Evolutionary conservation across 1,140 invertebrate species (phyloP).

Genomic region (Lepeophtheirus salmonis): DNA sequence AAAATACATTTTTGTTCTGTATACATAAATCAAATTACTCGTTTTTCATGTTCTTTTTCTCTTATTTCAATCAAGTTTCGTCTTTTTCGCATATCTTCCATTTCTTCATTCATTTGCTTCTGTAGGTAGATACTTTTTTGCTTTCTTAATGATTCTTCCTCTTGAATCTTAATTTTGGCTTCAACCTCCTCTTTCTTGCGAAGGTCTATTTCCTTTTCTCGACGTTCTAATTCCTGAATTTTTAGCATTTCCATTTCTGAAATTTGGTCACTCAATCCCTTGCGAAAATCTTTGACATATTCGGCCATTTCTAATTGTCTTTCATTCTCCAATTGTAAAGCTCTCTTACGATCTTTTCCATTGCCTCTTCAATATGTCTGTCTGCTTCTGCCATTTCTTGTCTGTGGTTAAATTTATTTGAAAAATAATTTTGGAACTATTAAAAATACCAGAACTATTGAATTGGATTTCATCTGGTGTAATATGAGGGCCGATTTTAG

Average conservation of each 20-base stretch:
- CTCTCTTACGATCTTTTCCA: background rate
- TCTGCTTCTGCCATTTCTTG: background rate
- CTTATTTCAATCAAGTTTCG: background rate
- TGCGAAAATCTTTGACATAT: background rate
- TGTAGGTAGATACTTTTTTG: background rate
- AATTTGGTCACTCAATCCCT: background rate
- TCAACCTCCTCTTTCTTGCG: slow-evolving; percentile 1
- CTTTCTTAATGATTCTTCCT: background rate
- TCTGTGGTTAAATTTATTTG: background rate
- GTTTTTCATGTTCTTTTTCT: background rate
- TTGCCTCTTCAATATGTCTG: background rate
- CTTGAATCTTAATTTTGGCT: background rate
- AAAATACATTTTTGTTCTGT: background rate
- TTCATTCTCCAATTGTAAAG: background rate
- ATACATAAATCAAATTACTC: background rate
- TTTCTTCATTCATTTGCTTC: background rate
- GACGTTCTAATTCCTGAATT: background rate
- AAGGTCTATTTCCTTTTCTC: background rate
- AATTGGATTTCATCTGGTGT: too few relatives aligned
- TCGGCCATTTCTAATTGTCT: background rate
- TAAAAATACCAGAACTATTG: too few relatives aligned
- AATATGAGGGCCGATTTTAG: too few relatives aligned
- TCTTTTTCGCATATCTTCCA: background rate
- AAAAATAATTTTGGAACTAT: background rate
- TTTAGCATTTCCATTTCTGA: background rate